Evolutionary conservation across 2,888 invertebrate genomes (phyloP).

Genomic region (Eumacrocentrus americanus): DNA sequence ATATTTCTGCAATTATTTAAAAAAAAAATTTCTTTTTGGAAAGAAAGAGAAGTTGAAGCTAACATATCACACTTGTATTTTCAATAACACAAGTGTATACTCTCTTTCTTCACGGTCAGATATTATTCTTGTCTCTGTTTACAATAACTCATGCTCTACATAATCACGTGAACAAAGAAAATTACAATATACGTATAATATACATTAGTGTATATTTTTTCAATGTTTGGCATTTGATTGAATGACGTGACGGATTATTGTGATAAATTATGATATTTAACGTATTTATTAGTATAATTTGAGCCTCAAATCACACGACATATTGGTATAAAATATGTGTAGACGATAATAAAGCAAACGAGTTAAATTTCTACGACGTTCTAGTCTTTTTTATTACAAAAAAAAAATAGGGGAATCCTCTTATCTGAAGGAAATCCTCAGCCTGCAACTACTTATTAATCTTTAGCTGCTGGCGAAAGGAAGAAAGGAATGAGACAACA

Average conservation of each 20-base stretch:
- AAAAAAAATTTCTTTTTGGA: no score
- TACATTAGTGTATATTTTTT: not conserved
- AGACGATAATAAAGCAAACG: not conserved
- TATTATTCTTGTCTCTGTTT: not conserved
- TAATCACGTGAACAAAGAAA: constrained; percentile 1
- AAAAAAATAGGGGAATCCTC: not conserved
- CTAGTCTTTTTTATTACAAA: not conserved
- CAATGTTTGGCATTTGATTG: constrained; percentile 3
- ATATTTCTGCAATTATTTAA: no score
- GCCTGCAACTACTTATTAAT: not conserved
- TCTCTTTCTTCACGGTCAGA: not conserved
- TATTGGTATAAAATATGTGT: not conserved
- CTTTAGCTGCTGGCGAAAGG: not conserved
- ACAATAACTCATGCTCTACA: not conserved
- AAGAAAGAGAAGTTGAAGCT: no score
- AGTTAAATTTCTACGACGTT: not conserved
- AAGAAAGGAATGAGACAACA: constrained; percentile 4
- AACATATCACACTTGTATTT: no score
- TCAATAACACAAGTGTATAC: no score
- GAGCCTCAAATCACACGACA: not conserved
- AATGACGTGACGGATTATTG: not conserved
- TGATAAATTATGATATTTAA: not conserved
- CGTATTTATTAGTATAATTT: constrained; percentile 1
- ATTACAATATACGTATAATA: not conserved
- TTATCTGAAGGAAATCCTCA: not conserved